phyloP scores from a whole-genome alignment of 2,113 vertebrate species.

The Microcebus ravelobensis region DNA sequence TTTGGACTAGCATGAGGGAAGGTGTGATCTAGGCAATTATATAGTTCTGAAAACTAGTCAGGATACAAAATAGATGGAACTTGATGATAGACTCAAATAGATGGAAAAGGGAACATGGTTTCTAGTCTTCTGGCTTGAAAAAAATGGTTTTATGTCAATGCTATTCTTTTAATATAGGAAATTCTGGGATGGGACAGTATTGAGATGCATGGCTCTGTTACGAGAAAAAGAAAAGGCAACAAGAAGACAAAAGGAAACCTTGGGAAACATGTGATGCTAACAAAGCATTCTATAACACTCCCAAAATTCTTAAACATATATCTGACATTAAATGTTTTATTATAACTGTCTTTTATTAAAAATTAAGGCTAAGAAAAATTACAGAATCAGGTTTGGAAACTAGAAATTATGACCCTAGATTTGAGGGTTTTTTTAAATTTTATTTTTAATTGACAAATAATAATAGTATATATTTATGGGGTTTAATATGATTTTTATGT shows the following conservation, averaged over 20 bases:
- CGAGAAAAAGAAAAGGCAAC: neutral
- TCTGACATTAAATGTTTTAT: neutral
- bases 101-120: neutral
- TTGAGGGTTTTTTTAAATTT: neutral
- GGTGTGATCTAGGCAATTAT: fast-evolving
- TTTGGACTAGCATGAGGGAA: neutral
- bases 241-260: neutral
- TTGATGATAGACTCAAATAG: neutral
- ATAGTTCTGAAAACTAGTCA: neutral
- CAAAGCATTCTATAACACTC: neutral
- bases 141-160: neutral
- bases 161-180: neutral
- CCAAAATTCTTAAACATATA: neutral
- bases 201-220: neutral
- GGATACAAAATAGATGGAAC: neutral
- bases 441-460: neutral
- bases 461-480: neutral
- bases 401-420: neutral
- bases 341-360: neutral
- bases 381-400: neutral
- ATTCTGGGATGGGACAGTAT: neutral
- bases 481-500: neutral
- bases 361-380: neutral
- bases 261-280: neutral
- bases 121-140: neutral